These are phyloP conservation scores for Scalopus aquaticus DNA, from an alignment of 2,113 vertebrate genomes.

Conservation along the genomic window DNA sequence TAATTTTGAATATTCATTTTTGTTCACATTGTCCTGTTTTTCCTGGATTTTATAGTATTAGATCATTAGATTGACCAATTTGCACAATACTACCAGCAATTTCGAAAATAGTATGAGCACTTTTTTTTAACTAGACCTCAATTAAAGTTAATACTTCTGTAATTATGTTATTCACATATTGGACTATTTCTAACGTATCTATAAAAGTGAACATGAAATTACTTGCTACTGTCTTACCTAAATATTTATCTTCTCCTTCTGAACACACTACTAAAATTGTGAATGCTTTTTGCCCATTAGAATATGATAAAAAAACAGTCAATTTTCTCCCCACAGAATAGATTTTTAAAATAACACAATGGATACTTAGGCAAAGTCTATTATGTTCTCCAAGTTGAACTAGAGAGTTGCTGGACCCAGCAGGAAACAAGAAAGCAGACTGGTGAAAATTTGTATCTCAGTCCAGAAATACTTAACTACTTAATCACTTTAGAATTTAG, in stretches of 20 bases:
- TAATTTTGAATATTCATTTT: not conserved
- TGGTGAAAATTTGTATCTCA: not conserved
- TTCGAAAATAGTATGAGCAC: constrained; percentile 43
- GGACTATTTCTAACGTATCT: constrained; percentile 61
- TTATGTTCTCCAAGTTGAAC: constrained; percentile 16
- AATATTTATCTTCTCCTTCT: constrained; percentile 58
- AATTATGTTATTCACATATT: constrained; percentile 64
- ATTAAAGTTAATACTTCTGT: constrained; percentile 68
- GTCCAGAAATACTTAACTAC: constrained; percentile 8
- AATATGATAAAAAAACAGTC: constrained; percentile 17
- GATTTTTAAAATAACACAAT: constrained; percentile 40
- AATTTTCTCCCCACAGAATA: not conserved
- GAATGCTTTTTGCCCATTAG: constrained; percentile 23
- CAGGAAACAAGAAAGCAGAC: not conserved
- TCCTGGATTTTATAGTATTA: constrained; percentile 38
- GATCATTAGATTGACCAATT: constrained; percentile 44
- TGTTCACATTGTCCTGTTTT: constrained; percentile 10
- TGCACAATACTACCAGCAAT: constrained; percentile 54
- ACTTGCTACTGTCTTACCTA: constrained; percentile 53
- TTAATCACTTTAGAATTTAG: constrained; percentile 42
- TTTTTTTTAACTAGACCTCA: constrained; percentile 30
- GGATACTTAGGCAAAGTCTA: not conserved
- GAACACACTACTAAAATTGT: constrained; percentile 10
- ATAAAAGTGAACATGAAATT: constrained; percentile 60
- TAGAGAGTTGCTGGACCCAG: not conserved